phyloP scores from a whole-genome alignment of 2,888 invertebrate genomes.

The Oxystoma pomonae region DNA sequence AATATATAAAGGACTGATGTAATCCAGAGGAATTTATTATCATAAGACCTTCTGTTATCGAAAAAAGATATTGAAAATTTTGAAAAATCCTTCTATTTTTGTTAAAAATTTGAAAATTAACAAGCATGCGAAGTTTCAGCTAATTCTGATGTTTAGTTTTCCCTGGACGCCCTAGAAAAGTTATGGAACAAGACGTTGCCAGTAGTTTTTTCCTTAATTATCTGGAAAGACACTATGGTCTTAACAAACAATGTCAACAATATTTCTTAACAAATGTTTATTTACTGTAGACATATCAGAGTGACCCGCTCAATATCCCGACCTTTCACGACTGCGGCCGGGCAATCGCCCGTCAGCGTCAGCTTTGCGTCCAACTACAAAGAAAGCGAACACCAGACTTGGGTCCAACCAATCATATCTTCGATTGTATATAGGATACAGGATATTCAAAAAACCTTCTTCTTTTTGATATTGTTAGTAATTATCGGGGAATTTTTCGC shows the following conservation, averaged over 20 bases:
- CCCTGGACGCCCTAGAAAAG: too few relatives aligned
- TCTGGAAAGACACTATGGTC: too few relatives aligned
- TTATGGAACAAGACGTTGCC: too few relatives aligned
- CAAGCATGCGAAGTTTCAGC: too few relatives aligned
- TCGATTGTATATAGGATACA: conserved; percentile 85
- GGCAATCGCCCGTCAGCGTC: conserved; percentile 72
- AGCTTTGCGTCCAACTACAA: conserved; percentile 73
- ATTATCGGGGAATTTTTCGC: conserved; percentile 97
- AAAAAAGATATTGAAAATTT: too few relatives aligned
- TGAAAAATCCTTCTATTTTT: too few relatives aligned
- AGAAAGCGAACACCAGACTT: conserved; percentile 62
- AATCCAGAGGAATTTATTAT: too few relatives aligned
- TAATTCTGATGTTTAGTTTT: too few relatives aligned
- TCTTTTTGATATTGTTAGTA: conserved; percentile 85
- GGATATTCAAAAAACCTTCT: conserved; percentile 95
- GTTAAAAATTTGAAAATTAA: too few relatives aligned
- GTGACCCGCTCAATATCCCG: conserved; percentile 45
- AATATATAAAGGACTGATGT: too few relatives aligned
- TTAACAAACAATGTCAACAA: neutral
- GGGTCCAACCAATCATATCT: conserved; percentile 89
- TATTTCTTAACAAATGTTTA: neutral
- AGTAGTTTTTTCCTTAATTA: too few relatives aligned
- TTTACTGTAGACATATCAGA: neutral
- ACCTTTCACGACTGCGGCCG: conserved; percentile 44
- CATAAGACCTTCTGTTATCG: too few relatives aligned